These are phyloP conservation scores for Pandion haliaetus DNA, from an alignment of 2,113 vertebrate species.

Conservation along the genomic window DNA sequence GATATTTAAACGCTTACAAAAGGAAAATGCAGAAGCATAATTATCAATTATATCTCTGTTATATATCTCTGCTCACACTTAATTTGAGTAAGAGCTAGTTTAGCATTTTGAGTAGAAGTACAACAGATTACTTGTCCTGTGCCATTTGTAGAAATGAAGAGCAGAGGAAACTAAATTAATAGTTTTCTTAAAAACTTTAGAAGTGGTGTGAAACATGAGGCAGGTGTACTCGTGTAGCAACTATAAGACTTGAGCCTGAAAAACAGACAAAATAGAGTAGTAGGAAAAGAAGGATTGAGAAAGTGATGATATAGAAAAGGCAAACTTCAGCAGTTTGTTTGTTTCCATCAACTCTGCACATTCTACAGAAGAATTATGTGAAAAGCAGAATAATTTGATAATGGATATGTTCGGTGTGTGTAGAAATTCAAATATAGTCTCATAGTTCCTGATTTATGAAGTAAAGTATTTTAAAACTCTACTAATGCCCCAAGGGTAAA, in stretches of 20 bases:
- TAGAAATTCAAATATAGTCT: background rate
- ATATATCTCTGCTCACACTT: background rate
- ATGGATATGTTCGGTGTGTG: background rate
- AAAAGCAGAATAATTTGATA: background rate
- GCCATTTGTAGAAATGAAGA: background rate
- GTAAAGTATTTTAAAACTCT: background rate
- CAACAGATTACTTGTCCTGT: background rate
- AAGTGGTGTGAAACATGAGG: background rate
- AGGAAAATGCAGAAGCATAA: background rate
- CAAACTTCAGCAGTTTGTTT: background rate
- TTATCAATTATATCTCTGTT: background rate
- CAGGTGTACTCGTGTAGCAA: rapidly evolving
- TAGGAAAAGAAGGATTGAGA: background rate
- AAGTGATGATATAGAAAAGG: background rate
- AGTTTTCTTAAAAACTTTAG: background rate
- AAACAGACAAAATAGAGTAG: background rate
- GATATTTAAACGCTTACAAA: background rate
- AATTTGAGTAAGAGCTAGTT: background rate
- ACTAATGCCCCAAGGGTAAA: background rate
- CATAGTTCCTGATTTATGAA: background rate
- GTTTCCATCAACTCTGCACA: background rate
- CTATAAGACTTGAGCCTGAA: background rate
- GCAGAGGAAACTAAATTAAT: background rate
- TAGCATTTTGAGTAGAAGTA: background rate
- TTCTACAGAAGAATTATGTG: background rate